phyloP scores from a whole-genome alignment of 2,888 invertebrate species.

The Lithodes maja region DNA sequence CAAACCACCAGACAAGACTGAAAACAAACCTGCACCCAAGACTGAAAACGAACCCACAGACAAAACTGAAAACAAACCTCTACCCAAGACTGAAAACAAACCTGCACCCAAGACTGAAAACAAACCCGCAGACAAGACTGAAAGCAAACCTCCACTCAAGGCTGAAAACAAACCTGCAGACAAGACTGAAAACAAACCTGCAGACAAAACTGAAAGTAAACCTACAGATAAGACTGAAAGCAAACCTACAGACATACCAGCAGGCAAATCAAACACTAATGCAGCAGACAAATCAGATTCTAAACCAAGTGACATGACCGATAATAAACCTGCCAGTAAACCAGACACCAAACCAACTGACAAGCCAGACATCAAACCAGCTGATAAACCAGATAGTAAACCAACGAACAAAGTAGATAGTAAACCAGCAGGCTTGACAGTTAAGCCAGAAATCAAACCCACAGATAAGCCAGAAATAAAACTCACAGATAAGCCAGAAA shows the following conservation, averaged over 20 bases:
- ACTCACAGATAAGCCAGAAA: too few species aligned
- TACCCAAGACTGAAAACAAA: not conserved
- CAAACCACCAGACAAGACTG: not conserved
- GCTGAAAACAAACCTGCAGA: not conserved
- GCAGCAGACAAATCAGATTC: not conserved
- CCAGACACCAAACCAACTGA: slow-evolving; percentile 1
- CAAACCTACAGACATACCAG: slow-evolving; percentile 1
- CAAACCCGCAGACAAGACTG: not conserved
- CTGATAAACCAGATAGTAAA: not conserved
- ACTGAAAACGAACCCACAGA: not conserved
- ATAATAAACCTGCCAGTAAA: not conserved
- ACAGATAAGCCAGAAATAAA: too few species aligned
- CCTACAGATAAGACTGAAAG: not conserved
- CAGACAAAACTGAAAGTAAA: slow-evolving; percentile 1
- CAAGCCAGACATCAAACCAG: not conserved
- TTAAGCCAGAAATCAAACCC: too few species aligned
- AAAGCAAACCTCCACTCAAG: not conserved
- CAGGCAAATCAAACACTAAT: not conserved
- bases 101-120: not conserved
- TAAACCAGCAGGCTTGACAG: too few species aligned
- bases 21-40: not conserved
- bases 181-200: not conserved
- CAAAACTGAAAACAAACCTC: not conserved
- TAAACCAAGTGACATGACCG: not conserved
- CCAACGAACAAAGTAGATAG: not conserved